Evolutionary conservation across 2,888 invertebrate species (phyloP), one percentile per base, ranked within the genome.

Genomic region (Rhagophthalmus giganteus): DNA sequence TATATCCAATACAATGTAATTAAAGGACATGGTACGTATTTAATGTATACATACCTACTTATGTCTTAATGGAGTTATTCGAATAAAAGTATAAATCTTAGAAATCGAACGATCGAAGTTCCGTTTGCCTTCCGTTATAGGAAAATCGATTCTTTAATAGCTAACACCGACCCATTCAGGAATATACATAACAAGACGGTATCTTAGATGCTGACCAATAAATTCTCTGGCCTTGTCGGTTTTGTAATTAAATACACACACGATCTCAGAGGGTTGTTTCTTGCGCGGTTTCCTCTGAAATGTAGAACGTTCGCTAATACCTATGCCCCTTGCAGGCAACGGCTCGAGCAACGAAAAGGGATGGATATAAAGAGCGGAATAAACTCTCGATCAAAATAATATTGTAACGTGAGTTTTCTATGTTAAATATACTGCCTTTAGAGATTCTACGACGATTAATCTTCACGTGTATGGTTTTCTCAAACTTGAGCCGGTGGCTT

Each of bases 241-340:
- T 55, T 50, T 61, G 59, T 63, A 63, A 63, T 63, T 63, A 63
- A 63, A 60, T 60, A 59, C 60, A 62, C 55, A 61, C 58, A 59
- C 54, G 52, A 47, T 47, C 52, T 52, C 47, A 37, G 52, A 52
- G 52, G 52, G 52, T 47, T 41, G 46, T 10, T 45, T 38, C 51
- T 51, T 45, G 39, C 39, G 26, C 44, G 33, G 16, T 34, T 35
- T 39, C 34, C 39, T 35, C 30, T 26, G 11, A 20, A 24, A 24
- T 8, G 8, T 37, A 30, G 11, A 30, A 31, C 10, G n/a, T 32
- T 39, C 14, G 31, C 15, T 16, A 10, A 37, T 27, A 26, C 39
- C 9, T 39, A 28, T 16, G 28, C 30, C 39, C 39, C 14, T 39
- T 12, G 27, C 30, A 28, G 15, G 5, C 10, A 30, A 11, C 13